Base-by-base conservation (phyloP, 2,888 invertebrate species). In the Machimus rusticus region DNA sequence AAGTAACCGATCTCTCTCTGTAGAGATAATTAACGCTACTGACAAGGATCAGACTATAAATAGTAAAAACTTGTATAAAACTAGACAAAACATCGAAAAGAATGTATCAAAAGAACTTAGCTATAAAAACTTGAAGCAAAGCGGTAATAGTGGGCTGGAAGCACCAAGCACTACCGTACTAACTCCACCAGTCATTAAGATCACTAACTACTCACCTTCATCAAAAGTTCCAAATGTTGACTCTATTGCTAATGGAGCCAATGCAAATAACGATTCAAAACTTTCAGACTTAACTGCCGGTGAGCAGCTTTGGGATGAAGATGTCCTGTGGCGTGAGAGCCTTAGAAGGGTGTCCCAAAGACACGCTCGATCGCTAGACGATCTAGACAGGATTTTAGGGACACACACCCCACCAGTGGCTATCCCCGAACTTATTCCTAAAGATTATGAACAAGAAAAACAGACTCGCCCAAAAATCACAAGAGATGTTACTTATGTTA, bases 231-330 rank as follows among this genome's bases (percentile, higher is more conserved):
- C 88, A 87, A 88, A 88, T 88, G 46, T 86, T 55, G 87, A 87
- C 66, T 28, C 86, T 14, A 79, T 79, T 76, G 31, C 51, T 4
- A 86, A 37, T 77, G 77, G 31, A 37, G 76, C 39, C 23, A 46
- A 39, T 74, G 28, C 87, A 78, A 89, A 87, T 89, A 89, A 88
- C 88, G 87, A 87, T 85, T 88, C 89, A 55, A 89, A 89, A 89
- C 79, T 89, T 55, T 84, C 89, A 86, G 89, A 89, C 87, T 79
- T 88, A 84, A 66, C 78, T n/a, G 77, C 78, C 57, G 82, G 88
- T 81, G 96, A 96, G 90, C 95, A 96, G 91, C 94, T 96, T 57
- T 97, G 97, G 97, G 97, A 97, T 91, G 96, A 97, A 92, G 97
- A 97, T 92, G 93, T 95, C 8, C 93, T 97, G 43, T 97, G 97